These are phyloP conservation scores for Nomada fabriciana DNA, from an alignment of 2,888 invertebrate genomes.

Conservation along the genomic window DNA sequence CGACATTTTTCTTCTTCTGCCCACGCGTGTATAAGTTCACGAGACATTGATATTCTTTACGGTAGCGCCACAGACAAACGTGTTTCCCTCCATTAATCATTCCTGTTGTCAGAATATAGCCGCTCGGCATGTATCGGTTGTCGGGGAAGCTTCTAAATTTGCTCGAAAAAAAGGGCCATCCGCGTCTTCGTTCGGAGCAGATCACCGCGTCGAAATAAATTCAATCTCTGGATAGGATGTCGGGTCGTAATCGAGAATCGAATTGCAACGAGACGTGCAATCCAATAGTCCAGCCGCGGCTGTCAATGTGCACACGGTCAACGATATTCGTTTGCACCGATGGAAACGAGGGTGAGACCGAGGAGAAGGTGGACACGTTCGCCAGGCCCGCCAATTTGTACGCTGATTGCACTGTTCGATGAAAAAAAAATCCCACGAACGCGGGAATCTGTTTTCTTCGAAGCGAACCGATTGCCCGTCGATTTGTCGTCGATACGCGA, in stretches of 20 bases:
- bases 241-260: background rate
- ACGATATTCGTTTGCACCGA: slow-evolving; percentile 8
- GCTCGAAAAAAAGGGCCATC: background rate
- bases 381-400: slow-evolving; percentile 38
- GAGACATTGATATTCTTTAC: no score
- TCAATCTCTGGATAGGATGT: background rate
- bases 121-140: background rate
- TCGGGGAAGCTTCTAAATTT: background rate
- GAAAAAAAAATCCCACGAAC: slow-evolving; percentile 22
- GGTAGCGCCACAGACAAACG: no score
- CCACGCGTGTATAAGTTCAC: slow-evolving; percentile 9
- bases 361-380: slow-evolving; percentile 10
- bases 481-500: slow-evolving; percentile 73
- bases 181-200: background rate
- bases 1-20: slow-evolving; percentile 24
- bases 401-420: slow-evolving; percentile 46
- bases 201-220: slow-evolving; percentile 1
- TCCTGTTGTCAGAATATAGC: no score
- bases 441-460: slow-evolving; percentile 52
- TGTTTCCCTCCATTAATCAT: no score
- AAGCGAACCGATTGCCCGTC: slow-evolving; percentile 71
- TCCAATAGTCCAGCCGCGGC: background rate
- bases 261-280: slow-evolving; percentile 6
- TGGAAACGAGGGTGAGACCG: background rate
- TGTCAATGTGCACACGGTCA: background rate